These are phyloP conservation scores for Grammomys dolichurus DNA, from an alignment of 2,113 vertebrate genomes.

Conservation along the genomic window DNA sequence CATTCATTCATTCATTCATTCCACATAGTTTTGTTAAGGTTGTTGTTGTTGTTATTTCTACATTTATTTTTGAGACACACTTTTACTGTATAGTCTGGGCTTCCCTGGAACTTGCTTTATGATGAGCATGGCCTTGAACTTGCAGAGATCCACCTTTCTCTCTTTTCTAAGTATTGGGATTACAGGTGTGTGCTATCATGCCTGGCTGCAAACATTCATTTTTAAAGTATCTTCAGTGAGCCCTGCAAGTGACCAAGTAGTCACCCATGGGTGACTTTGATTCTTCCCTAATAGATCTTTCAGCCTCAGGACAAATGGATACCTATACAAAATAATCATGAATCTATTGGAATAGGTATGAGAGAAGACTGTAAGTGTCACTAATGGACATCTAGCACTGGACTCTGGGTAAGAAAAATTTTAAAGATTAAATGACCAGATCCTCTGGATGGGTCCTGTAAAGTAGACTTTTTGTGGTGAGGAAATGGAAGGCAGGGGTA, in stretches of 20 bases:
- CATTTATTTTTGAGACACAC: neutral
- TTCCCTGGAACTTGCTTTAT: neutral
- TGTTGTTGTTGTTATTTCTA: neutral
- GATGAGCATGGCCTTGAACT: neutral
- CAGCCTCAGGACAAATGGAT: neutral
- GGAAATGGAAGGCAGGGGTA: rapidly evolving
- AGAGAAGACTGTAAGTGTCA: rapidly evolving
- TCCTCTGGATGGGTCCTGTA: neutral
- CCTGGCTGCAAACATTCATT: neutral
- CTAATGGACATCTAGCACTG: neutral
- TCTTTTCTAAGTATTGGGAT: neutral
- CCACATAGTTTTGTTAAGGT: neutral
- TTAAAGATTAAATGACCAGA: neutral
- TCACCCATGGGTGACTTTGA: neutral
- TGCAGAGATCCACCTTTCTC: neutral
- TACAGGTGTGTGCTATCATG: neutral
- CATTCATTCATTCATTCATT: neutral
- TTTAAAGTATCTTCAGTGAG: neutral
- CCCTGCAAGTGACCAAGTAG: neutral
- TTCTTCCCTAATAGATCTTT: neutral
- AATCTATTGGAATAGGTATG: neutral
- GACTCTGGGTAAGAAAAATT: neutral
- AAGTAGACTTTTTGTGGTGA: rapidly evolving
- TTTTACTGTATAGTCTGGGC: too few species aligned
- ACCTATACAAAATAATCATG: neutral